These are phyloP conservation scores for Daboia siamensis DNA, from an alignment of 2,113 vertebrate genomes.

Conservation along the genomic window DNA sequence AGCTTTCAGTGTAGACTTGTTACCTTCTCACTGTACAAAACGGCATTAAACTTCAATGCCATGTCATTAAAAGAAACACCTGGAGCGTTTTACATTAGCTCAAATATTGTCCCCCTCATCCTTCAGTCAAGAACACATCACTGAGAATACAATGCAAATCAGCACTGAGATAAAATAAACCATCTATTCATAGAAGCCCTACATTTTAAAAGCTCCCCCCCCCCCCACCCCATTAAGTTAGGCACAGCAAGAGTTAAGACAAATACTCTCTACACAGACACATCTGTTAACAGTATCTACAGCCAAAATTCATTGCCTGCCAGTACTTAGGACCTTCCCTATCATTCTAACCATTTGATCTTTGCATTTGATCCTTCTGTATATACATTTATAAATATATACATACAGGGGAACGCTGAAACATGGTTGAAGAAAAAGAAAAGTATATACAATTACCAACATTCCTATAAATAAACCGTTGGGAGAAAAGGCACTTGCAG, in stretches of 20 bases:
- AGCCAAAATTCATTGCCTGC: conserved; percentile 63
- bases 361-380: conserved; percentile 68
- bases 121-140: conserved; percentile 17
- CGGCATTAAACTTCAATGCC: conserved; percentile 20
- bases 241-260: conserved; percentile 51
- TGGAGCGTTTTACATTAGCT: neutral
- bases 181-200: neutral
- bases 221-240: conserved; percentile 20
- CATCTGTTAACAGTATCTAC: conserved; percentile 61
- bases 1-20: neutral
- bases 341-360: conserved; percentile 67
- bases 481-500: conserved; percentile 83
- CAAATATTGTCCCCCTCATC: neutral
- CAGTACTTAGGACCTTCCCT: conserved; percentile 58
- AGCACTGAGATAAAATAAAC: conserved; percentile 28
- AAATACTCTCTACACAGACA: conserved; percentile 61
- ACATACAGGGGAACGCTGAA: conserved; percentile 77
- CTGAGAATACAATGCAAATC: conserved; percentile 19
- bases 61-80: conserved; percentile 1
- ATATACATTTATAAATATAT: conserved; percentile 76
- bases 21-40: neutral
- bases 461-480: conserved; percentile 83
- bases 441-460: conserved; percentile 80
- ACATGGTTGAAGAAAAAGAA: conserved; percentile 68
- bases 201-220: conserved; percentile 26